Conservation (phyloP, 2,113 vertebrate genomes). For the Emydura subglobosa region DNA sequence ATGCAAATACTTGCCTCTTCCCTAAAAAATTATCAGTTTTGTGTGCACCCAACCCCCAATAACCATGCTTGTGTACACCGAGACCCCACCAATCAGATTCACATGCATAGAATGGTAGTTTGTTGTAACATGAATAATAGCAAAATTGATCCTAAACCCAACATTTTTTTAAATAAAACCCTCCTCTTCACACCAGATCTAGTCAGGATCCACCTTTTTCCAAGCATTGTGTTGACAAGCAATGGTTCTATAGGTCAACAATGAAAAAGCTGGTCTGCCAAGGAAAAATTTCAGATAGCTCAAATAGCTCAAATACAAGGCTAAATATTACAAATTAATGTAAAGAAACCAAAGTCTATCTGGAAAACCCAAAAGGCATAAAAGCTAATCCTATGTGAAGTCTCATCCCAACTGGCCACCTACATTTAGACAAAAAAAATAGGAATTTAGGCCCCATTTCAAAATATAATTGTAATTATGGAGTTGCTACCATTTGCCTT, state of each 20-base stretch:
- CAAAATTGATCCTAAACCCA: neutral
- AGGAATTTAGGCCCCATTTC: neutral
- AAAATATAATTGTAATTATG: neutral
- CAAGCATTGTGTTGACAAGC: neutral
- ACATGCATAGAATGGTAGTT: neutral
- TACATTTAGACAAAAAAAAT: neutral
- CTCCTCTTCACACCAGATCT: neutral
- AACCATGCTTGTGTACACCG: neutral
- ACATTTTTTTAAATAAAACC: neutral
- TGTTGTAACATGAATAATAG: neutral
- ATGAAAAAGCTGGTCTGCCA: neutral
- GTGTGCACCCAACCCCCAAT: no score
- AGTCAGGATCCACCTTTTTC: neutral
- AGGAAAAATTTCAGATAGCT: neutral
- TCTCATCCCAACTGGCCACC: neutral
- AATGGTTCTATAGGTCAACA: neutral
- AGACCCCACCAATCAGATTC: neutral
- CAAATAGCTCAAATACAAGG: neutral
- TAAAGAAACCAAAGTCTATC: neutral
- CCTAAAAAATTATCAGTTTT: no score
- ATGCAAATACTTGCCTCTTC: no score
- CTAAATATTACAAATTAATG: neutral
- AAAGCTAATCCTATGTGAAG: neutral
- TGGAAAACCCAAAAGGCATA: neutral
- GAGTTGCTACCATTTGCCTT: constrained; percentile 10